Evolutionary conservation across 2,888 invertebrate species (phyloP).

Genomic region (Sesia bembeciformis): DNA sequence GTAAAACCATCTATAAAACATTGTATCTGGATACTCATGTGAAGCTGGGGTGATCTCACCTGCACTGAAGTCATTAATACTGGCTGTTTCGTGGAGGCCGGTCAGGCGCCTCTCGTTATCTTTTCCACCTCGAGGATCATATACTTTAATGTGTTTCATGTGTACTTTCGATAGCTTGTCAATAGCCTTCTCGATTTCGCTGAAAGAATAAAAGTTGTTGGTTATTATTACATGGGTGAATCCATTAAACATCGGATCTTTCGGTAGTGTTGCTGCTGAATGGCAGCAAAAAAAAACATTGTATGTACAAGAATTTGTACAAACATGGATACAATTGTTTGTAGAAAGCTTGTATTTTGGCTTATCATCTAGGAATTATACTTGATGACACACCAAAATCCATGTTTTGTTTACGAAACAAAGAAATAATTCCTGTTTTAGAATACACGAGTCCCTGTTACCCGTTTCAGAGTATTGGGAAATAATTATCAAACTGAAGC

Average conservation of each 20-base stretch:
- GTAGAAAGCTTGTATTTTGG: background rate
- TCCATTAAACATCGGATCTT: background rate
- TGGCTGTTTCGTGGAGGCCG: constrained; percentile 96
- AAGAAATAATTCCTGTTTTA: too few relatives aligned
- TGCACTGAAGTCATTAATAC: constrained; percentile 96
- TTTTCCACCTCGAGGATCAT: constrained; percentile 95
- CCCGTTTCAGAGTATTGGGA: too few relatives aligned
- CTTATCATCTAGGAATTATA: too few relatives aligned
- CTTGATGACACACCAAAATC: too few relatives aligned
- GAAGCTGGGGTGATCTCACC: constrained; percentile 52
- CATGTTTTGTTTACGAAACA: too few relatives aligned
- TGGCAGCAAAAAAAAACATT: background rate
- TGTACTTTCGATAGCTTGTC: constrained; percentile 95
- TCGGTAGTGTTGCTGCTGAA: background rate
- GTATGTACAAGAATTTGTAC: constrained; percentile 2
- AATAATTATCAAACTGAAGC: too few relatives aligned
- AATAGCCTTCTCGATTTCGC: constrained; percentile 96
- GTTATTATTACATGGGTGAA: background rate
- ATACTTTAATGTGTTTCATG: constrained; percentile 94
- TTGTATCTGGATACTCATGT: too few relatives aligned
- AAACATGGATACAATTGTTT: too few relatives aligned
- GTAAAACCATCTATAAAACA: too few relatives aligned
- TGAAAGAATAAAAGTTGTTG: constrained; percentile 38
- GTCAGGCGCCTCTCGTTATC: constrained; percentile 97
- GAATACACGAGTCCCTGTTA: too few relatives aligned